Conservation (phyloP, 1,140 invertebrate species). For the Sinonovacula constricta region DNA sequence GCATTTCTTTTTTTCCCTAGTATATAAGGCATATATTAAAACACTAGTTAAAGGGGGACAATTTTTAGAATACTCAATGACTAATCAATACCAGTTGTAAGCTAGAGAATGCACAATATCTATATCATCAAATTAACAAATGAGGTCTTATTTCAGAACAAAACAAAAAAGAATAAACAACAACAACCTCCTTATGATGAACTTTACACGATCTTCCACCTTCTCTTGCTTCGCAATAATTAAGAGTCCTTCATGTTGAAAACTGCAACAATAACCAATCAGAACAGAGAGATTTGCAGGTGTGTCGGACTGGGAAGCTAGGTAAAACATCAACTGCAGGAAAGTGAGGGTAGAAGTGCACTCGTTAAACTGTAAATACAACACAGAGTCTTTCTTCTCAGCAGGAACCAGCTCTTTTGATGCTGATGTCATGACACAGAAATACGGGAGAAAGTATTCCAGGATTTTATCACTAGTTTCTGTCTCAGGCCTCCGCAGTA, state of each 20-base stretch:
- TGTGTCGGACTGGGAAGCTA: conserved; percentile 9
- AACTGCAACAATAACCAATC: not conserved
- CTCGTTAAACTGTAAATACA: conserved; percentile 36
- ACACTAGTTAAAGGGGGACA: too few relatives aligned
- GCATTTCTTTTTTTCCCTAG: too few relatives aligned
- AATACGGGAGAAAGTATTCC: conserved; percentile 45
- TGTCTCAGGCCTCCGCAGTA: conserved; percentile 20
- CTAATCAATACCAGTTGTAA: too few relatives aligned
- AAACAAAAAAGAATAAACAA: too few relatives aligned
- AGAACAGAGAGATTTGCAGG: conserved; percentile 1
- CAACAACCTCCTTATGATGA: conserved; percentile 36
- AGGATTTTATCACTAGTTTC: not conserved
- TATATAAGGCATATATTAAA: too few relatives aligned
- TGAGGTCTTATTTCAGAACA: too few relatives aligned
- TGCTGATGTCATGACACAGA: conserved; percentile 10
- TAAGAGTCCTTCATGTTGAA: conserved; percentile 6
- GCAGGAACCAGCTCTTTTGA: not conserved
- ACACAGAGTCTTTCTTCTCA: conserved; percentile 31
- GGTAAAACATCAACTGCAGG: conserved; percentile 14
- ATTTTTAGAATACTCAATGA: too few relatives aligned
- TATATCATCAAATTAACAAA: too few relatives aligned
- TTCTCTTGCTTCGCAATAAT: conserved; percentile 29
- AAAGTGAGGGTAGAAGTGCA: conserved; percentile 19
- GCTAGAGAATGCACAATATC: too few relatives aligned
- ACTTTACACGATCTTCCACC: conserved; percentile 37